Evolutionary conservation across 2,797 vertebrate genomes (phyloP).

Genomic region (Thaleichthys pacificus): DNA sequence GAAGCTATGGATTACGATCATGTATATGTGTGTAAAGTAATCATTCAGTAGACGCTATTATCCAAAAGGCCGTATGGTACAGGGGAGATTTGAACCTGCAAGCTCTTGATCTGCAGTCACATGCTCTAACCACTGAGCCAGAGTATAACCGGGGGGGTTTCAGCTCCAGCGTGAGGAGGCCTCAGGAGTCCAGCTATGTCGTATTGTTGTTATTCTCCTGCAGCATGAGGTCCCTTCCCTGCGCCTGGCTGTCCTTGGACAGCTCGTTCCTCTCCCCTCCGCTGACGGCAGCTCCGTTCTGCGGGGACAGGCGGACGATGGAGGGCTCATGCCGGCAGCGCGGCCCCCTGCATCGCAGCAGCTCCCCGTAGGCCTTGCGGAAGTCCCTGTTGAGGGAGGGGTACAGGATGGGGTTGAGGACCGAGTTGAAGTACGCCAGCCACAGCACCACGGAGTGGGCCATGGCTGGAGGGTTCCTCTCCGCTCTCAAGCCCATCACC

Average conservation of each 20-base stretch:
- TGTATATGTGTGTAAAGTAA: not conserved
- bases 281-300: slow-evolving; percentile 35
- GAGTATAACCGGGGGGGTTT: not conserved
- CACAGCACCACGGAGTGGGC: slow-evolving; percentile 78
- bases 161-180: slow-evolving; percentile 28
- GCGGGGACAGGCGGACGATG: slow-evolving; percentile 2
- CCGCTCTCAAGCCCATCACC: slow-evolving; percentile 76
- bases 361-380: slow-evolving; percentile 77
- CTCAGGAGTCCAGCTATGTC: slow-evolving; percentile 28
- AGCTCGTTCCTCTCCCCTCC: slow-evolving; percentile 30
- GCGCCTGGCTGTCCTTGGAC: slow-evolving; percentile 22
- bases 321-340: slow-evolving; percentile 28
- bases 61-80: too few relatives aligned
- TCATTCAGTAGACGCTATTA: not conserved
- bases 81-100: slow-evolving; percentile 32
- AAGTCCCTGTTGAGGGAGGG: slow-evolving; percentile 88
- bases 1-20: not conserved
- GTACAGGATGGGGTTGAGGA: slow-evolving; percentile 90
- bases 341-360: slow-evolving; percentile 61
- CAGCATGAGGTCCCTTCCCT: slow-evolving; percentile 25
- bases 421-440: slow-evolving; percentile 89
- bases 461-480: slow-evolving; percentile 53
- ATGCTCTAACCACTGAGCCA: not conserved
- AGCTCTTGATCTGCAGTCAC: too few relatives aligned
- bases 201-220: slow-evolving; percentile 28